phyloP scores from a whole-genome alignment of 1,140 invertebrate species.

The Campoletis sonorensis region DNA sequence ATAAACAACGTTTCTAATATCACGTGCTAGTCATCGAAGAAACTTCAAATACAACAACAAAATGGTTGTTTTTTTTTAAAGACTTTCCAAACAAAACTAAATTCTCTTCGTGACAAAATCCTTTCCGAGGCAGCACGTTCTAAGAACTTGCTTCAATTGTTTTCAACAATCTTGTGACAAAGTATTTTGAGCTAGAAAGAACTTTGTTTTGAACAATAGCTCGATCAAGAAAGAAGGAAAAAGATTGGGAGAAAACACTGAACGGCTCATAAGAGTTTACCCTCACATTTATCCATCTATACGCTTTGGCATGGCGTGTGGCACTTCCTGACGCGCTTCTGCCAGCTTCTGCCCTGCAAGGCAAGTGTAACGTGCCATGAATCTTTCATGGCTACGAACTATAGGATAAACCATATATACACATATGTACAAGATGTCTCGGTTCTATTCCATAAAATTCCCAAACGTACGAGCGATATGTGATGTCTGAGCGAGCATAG shows the following conservation, averaged over 20 bases:
- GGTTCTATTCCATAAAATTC: constrained; percentile 50
- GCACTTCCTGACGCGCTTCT: constrained; percentile 32
- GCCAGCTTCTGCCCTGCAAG: constrained; percentile 14
- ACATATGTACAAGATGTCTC: constrained; percentile 28
- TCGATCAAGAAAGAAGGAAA: constrained; percentile 6
- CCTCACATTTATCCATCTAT: not conserved
- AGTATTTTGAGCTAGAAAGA: too few relatives aligned
- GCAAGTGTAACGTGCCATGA: constrained; percentile 50
- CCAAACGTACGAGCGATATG: constrained; percentile 46
- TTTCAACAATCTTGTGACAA: too few relatives aligned
- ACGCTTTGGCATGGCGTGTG: not conserved
- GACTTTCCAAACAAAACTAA: too few relatives aligned
- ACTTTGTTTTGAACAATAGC: too few relatives aligned
- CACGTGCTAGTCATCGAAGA: too few relatives aligned
- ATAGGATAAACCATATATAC: constrained; percentile 18
- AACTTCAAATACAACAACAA: too few relatives aligned
- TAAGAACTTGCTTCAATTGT: too few relatives aligned
- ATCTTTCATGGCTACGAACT: constrained; percentile 49
- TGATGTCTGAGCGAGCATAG: constrained; percentile 31
- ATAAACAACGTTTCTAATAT: too few relatives aligned
- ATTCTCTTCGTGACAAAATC: too few relatives aligned
- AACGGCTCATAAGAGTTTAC: not conserved
- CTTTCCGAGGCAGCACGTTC: too few relatives aligned
- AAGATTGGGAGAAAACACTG: constrained; percentile 1
- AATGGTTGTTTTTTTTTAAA: too few relatives aligned